Conservation (phyloP, 2,888 invertebrate species). For the Fragum fragum region DNA sequence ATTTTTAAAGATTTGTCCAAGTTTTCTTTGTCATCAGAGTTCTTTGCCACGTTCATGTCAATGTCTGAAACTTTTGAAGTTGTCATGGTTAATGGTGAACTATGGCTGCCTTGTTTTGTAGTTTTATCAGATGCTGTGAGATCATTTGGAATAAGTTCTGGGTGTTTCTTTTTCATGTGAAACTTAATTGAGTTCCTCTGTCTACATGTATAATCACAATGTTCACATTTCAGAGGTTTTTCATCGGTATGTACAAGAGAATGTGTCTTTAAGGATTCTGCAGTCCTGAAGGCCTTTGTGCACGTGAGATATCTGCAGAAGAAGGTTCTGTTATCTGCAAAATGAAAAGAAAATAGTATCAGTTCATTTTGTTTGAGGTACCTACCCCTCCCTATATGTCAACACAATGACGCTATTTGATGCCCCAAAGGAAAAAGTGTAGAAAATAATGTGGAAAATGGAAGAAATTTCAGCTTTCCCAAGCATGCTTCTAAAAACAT, state of each 20-base stretch:
- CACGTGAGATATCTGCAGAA: constrained; percentile 84
- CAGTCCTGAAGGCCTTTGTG: constrained; percentile 85
- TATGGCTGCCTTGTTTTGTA: constrained; percentile 20
- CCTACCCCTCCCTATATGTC: no score
- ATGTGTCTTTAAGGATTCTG: constrained; percentile 85
- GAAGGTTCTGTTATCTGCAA: constrained; percentile 84
- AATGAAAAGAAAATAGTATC: not conserved
- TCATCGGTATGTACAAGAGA: constrained; percentile 84
- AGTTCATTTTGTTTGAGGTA: no score
- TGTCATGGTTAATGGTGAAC: constrained; percentile 14
- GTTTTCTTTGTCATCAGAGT: constrained; percentile 16
- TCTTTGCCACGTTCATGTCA: not conserved
- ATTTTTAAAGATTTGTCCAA: not conserved
- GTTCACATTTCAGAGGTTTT: constrained; percentile 84
- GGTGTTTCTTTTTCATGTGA: constrained; percentile 79
- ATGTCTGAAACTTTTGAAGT: constrained; percentile 8
- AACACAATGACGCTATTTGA: no score
- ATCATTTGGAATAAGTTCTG: constrained; percentile 49
- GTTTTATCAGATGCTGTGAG: constrained; percentile 32
- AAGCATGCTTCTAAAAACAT: no score
- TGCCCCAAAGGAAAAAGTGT: no score
- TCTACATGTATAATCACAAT: constrained; percentile 85
- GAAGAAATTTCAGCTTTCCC: no score
- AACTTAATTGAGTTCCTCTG: constrained; percentile 85
- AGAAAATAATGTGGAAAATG: no score